These are phyloP conservation scores for Machimus rusticus DNA, from an alignment of 2,888 invertebrate genomes.

Conservation along the genomic window DNA sequence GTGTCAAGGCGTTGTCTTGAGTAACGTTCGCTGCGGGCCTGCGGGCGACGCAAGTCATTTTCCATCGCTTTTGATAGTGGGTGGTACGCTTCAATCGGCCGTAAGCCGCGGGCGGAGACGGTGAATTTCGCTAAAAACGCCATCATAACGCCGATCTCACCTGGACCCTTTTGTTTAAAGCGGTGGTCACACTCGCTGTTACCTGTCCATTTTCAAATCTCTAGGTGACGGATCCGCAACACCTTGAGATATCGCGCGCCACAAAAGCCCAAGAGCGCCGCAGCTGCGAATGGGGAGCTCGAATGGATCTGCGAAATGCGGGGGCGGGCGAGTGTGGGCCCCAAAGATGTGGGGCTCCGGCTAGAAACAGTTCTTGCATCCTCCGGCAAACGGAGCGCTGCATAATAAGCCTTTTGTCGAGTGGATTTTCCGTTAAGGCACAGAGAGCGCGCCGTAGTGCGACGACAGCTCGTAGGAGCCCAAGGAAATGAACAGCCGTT, in stretches of 20 bases:
- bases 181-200: background rate
- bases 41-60: background rate
- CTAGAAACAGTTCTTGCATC: constrained; percentile 13
- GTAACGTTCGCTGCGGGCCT: background rate
- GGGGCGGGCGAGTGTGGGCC: background rate
- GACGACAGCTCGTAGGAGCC: background rate
- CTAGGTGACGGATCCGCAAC: constrained; percentile 1
- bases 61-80: background rate
- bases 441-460: background rate
- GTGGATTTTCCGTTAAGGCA: constrained; percentile 22
- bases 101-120: background rate
- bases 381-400: background rate
- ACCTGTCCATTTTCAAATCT: constrained; percentile 17
- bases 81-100: background rate
- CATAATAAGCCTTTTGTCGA: constrained; percentile 36
- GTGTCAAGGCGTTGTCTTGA: constrained; percentile 28
- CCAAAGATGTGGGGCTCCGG: background rate
- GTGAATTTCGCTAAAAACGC: background rate
- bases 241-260: background rate
- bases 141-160: background rate
- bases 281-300: background rate
- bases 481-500: background rate
- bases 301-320: background rate
- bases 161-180: background rate
- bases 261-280: background rate